Percentiles rank a stretch among this genome's conserved stretches.
Conservation (phyloP, 2,113 vertebrate species). For the Labeo catla region DNA sequence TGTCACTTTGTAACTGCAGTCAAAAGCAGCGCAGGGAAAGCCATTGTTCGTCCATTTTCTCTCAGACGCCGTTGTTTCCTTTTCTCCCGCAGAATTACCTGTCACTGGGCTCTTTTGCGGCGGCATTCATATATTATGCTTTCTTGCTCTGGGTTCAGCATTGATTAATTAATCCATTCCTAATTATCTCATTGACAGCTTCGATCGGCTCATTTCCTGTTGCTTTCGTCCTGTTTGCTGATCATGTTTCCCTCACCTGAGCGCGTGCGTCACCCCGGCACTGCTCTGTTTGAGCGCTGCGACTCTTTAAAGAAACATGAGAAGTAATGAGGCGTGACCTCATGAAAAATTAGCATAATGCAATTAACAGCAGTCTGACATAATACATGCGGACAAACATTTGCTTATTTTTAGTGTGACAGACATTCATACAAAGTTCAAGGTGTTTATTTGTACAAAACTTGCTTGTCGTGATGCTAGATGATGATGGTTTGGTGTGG, state of each 20-base stretch:
- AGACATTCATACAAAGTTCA: neutral
- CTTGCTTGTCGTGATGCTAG: neutral
- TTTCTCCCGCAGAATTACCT: neutral
- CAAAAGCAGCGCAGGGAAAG: neutral
- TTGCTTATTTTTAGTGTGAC: neutral
- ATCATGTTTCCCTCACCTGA: conserved; percentile 4
- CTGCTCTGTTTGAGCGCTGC: neutral
- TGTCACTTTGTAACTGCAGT: conserved; percentile 5
- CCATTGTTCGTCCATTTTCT: neutral
- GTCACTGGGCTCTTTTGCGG: neutral
- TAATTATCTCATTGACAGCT: conserved; percentile 11
- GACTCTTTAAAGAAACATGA: neutral
- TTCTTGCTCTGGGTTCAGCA: conserved; percentile 1
- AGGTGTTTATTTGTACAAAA: neutral
- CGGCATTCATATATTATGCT: neutral
- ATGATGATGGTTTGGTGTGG: neutral
- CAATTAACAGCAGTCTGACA: conserved; percentile 22
- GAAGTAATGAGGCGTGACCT: neutral
- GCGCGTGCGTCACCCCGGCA: neutral
- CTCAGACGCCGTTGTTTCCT: neutral
- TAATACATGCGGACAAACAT: neutral
- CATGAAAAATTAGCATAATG: conserved; percentile 14
- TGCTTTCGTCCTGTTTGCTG: neutral
- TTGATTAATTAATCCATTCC: conserved; percentile 26
- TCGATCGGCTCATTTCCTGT: neutral